Conservation (phyloP, 2,888 invertebrate genomes). For the Dryocosmus kuriphilus region DNA sequence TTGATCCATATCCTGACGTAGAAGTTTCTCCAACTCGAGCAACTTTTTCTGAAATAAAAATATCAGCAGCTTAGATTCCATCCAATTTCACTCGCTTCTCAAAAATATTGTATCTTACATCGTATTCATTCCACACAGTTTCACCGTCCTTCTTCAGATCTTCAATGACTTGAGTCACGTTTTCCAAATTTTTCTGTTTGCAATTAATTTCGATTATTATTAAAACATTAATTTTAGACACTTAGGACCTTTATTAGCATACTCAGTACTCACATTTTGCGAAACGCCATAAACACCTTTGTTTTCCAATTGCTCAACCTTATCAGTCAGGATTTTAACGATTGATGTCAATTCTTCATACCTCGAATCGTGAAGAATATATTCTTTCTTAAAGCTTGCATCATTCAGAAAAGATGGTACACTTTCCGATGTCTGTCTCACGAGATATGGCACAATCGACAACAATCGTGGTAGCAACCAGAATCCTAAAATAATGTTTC, state of each 20-base stretch:
- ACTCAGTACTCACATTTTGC: slow-evolving; percentile 55
- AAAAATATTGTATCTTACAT: slow-evolving; percentile 56
- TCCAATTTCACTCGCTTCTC: neutral
- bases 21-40: slow-evolving; percentile 52
- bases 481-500: slow-evolving; percentile 61
- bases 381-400: slow-evolving; percentile 8
- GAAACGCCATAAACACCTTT: slow-evolving; percentile 50
- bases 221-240: slow-evolving; percentile 14
- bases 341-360: slow-evolving; percentile 55
- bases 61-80: neutral
- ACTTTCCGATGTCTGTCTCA: slow-evolving; percentile 5
- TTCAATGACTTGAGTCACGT: slow-evolving; percentile 59
- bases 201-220: slow-evolving; percentile 24
- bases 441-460: slow-evolving; percentile 43
- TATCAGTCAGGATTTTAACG: slow-evolving; percentile 61
- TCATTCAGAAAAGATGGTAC: slow-evolving; percentile 23
- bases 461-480: slow-evolving; percentile 60
- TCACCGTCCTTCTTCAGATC: slow-evolving; percentile 53
- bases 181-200: slow-evolving; percentile 61
- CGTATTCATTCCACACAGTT: slow-evolving; percentile 59
- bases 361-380: neutral
- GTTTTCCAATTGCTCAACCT: slow-evolving; percentile 65
- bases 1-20: slow-evolving; percentile 54
- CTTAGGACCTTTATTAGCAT: too few relatives aligned
- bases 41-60: slow-evolving; percentile 62